Percentiles rank a stretch among this genome's conserved stretches.
phyloP scores from a whole-genome alignment of 2,113 vertebrate genomes.

The Acrocephalus kingi region DNA sequence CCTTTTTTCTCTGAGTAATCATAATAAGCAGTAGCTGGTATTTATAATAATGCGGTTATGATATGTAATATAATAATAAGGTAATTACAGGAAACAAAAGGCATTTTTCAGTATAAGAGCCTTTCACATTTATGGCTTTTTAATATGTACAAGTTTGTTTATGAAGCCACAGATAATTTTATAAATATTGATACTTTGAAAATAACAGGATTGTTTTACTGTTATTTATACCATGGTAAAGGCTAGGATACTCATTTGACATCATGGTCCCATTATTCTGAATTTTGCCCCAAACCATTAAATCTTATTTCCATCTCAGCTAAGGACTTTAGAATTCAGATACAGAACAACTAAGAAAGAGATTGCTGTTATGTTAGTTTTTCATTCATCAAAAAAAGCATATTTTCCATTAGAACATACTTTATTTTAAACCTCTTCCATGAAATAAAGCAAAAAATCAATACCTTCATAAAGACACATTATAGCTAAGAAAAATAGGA shows the following conservation, averaged over 20 bases:
- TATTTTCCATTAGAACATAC: neutral
- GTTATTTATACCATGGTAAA: neutral
- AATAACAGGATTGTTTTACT: neutral
- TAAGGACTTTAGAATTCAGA: neutral
- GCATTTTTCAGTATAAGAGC: neutral
- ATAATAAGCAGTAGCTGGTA: neutral
- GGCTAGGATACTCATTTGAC: neutral
- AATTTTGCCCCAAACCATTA: neutral
- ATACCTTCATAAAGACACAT: neutral
- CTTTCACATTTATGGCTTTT: neutral
- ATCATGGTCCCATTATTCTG: neutral
- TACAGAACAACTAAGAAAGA: neutral
- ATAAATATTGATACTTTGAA: neutral
- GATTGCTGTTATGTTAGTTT: neutral
- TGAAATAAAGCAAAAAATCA: neutral
- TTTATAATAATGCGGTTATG: neutral
- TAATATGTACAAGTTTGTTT: neutral
- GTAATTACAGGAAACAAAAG: neutral
- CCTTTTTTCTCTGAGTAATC: neutral
- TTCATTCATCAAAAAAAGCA: neutral
- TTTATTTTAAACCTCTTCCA: neutral
- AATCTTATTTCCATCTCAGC: neutral
- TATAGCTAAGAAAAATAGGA: neutral
- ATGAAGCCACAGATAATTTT: neutral
- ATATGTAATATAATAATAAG: neutral